Evolutionary conservation across 2,888 invertebrate species (phyloP), one percentile per base, ranked within the genome.

Genomic region (Chymomyza procnemis): DNA sequence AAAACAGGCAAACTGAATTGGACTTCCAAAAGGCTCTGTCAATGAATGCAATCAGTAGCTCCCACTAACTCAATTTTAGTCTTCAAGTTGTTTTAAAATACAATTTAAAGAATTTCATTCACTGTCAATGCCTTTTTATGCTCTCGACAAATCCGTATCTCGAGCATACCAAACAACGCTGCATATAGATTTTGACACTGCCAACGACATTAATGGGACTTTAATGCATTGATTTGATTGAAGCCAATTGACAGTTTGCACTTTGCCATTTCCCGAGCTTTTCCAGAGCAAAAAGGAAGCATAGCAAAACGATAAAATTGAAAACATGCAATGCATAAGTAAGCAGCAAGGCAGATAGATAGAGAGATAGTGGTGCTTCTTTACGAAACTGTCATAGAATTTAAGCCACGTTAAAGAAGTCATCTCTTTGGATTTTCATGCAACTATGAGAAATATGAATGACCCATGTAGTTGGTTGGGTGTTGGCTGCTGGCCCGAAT

Each of bases 181-280:
- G 12, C 21, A 48, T 22, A 50, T 61, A 48, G 52, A 61, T 14
- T 26, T 65, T 63, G 61, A 63, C 72, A 59, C 66, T 61, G 67
- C 66, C 60, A 54, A 56, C 70, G 64, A 72, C 75, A 75, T 69
- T 79, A 85, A 82, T 80, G 79, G 72, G 85, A 80, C 74, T 82
- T 78, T 78, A 79, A 84, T 82, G 79, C 79, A 65, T 59, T 80
- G 74, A 85, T 83, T 80, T 67, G 69, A 83, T 85, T 83, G 72
- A 71, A 78, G 81, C 81, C 81, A 84, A 84, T 78, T 85, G 79
- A 71, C 76, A 74, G 70, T 67, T 74, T 77, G 73, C 77, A 41
- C 60, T 68, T 64, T 65, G 58, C 56, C 46, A 12, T 48, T 48
- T 21, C 60, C 16, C 3, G 6, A 60, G 30, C 18, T 52, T 52